Evolutionary conservation across 2,888 invertebrate genomes (phyloP).

Genomic region (Metopia argyrocephala): DNA sequence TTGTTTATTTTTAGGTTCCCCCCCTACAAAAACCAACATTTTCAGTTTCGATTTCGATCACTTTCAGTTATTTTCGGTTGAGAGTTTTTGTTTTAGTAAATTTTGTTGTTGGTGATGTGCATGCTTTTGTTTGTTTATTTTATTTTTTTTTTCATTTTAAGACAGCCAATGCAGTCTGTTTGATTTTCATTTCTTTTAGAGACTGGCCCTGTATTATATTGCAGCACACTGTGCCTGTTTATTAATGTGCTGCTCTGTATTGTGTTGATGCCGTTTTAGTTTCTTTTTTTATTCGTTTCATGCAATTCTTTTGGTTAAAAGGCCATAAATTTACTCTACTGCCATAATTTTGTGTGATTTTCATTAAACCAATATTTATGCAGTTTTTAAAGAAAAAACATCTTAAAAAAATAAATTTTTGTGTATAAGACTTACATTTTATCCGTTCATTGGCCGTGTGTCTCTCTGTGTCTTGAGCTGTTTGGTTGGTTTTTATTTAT

Average conservation of each 20-base stretch:
- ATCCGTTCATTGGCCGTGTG: not conserved
- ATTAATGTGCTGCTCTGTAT: constrained; percentile 20
- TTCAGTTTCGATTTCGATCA: constrained; percentile 68
- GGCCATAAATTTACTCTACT: constrained; percentile 70
- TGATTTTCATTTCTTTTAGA: not conserved
- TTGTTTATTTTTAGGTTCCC: constrained; percentile 67
- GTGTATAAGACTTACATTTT: not conserved
- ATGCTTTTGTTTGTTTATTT: constrained; percentile 16
- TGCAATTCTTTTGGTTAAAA: constrained; percentile 66
- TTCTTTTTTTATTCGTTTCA: constrained; percentile 27
- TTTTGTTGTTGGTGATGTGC: constrained; percentile 1
- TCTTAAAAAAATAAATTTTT: not conserved
- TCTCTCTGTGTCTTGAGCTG: constrained; percentile 33
- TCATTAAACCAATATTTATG: constrained; percentile 64
- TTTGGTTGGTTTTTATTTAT: constrained; percentile 50
- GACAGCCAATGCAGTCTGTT: not conserved
- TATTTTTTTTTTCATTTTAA: constrained; percentile 1
- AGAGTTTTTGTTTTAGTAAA: constrained; percentile 38
- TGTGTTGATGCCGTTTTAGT: constrained; percentile 33
- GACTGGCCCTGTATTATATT: not conserved
- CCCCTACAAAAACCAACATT: constrained; percentile 52
- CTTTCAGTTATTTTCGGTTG: constrained; percentile 61
- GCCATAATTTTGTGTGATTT: constrained; percentile 69
- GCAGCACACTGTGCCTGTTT: not conserved
- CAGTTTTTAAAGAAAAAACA: constrained; percentile 34